A percentile compares a stretch with the other conserved stretches of the same genome.
These are phyloP conservation scores for Lophura nycthemera DNA, from an alignment of 2,113 vertebrate species.

Conservation along the genomic window DNA sequence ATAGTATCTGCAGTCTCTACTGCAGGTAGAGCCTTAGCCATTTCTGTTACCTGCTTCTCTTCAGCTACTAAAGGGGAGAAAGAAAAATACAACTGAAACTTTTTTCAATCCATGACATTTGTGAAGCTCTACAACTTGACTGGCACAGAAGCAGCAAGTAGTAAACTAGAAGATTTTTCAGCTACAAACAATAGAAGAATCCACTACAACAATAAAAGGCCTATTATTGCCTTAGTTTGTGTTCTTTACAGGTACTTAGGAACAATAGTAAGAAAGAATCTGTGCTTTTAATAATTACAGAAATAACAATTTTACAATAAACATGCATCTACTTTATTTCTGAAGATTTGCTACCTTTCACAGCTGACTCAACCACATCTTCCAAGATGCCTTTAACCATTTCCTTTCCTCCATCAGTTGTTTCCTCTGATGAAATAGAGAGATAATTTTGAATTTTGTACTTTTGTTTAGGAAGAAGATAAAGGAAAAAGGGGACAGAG, in stretches of 20 bases:
- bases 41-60: constrained; percentile 66
- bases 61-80: constrained; percentile 72
- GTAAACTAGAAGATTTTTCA: not conserved
- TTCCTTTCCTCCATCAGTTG: constrained; percentile 71
- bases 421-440: constrained; percentile 55
- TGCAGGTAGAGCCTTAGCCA: constrained; percentile 4
- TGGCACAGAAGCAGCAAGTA: not conserved
- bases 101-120: not conserved
- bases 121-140: not conserved
- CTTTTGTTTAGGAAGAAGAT: not conserved
- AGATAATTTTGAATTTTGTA: not conserved
- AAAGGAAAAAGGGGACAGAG: not conserved
- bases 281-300: not conserved
- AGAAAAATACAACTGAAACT: not conserved
- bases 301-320: not conserved
- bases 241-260: not conserved
- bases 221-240: not conserved
- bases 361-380: constrained; percentile 77
- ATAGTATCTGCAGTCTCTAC: constrained; percentile 62
- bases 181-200: not conserved
- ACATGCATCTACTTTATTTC: not conserved
- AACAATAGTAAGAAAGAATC: not conserved
- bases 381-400: constrained; percentile 82
- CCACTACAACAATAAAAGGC: not conserved
- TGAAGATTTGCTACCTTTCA: constrained; percentile 73